phyloP scores from a whole-genome alignment of 2,888 invertebrate genomes.

The Papilio demoleus region DNA sequence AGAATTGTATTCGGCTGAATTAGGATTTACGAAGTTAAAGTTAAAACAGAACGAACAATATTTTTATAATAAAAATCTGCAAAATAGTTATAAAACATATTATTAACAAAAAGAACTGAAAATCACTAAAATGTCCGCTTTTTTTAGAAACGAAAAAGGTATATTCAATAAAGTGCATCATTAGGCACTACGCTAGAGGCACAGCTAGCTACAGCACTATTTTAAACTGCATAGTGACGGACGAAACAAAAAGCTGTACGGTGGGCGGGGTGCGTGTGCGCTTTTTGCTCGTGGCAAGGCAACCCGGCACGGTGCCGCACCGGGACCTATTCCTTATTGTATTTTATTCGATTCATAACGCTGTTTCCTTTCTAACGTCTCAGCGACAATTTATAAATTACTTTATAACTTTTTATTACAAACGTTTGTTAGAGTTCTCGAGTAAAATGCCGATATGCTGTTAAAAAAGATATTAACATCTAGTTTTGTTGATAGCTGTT shows the following conservation, averaged over 20 bases:
- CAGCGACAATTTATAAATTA: slow-evolving; percentile 56
- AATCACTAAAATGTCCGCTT: no score
- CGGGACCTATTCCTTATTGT: slow-evolving; percentile 73
- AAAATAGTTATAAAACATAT: neutral
- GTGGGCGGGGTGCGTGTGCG: slow-evolving; percentile 52
- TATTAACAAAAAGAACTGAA: neutral
- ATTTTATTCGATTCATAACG: slow-evolving; percentile 76
- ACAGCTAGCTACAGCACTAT: slow-evolving; percentile 28
- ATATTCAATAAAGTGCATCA: slow-evolving; percentile 5
- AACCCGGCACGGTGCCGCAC: slow-evolving; percentile 56
- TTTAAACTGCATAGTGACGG: slow-evolving; percentile 35
- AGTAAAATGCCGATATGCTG: slow-evolving; percentile 67
- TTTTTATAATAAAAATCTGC: no score
- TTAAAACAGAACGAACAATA: no score
- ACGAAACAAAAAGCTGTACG: slow-evolving; percentile 40
- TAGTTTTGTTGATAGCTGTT: slow-evolving; percentile 56
- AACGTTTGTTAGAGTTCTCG: slow-evolving; percentile 49
- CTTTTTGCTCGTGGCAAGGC: slow-evolving; percentile 61
- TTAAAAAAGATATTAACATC: slow-evolving; percentile 57
- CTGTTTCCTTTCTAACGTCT: slow-evolving; percentile 70
- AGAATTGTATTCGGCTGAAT: no score
- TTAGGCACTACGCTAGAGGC: neutral
- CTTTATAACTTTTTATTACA: slow-evolving; percentile 39
- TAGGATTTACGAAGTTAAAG: no score
- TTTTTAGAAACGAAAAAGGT: neutral